These are phyloP conservation scores for Dreissena polymorpha DNA, from an alignment of 1,140 invertebrate genomes.

Conservation along the genomic window DNA sequence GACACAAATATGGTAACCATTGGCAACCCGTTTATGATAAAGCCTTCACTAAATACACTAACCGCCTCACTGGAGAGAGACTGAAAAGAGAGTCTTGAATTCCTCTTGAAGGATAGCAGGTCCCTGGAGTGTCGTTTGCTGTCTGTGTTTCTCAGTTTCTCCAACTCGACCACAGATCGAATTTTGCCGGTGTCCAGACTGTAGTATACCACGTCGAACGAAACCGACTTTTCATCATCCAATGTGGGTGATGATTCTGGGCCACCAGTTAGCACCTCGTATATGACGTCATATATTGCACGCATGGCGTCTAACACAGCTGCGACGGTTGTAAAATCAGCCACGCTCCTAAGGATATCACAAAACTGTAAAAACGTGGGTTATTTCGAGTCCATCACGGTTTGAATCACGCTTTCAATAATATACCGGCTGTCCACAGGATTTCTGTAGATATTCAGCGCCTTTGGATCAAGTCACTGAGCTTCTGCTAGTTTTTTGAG, in stretches of 20 bases:
- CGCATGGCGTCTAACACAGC: slow-evolving; percentile 71
- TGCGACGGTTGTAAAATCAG: slow-evolving; percentile 60
- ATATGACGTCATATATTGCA: slow-evolving; percentile 68
- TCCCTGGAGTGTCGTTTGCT: slow-evolving; percentile 65
- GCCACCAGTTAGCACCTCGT: slow-evolving; percentile 61
- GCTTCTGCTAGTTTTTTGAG: slow-evolving; percentile 64
- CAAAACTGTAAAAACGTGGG: slow-evolving; percentile 65
- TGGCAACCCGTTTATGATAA: slow-evolving; percentile 55
- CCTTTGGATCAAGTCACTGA: slow-evolving; percentile 61
- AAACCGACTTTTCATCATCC: slow-evolving; percentile 72
- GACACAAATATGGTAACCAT: slow-evolving; percentile 73
- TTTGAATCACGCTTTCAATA: slow-evolving; percentile 69
- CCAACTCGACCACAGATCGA: slow-evolving; percentile 72
- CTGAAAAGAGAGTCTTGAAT: slow-evolving; percentile 61
- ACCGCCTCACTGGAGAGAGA: slow-evolving; percentile 50
- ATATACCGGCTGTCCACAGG: slow-evolving; percentile 69
- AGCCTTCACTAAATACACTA: slow-evolving; percentile 55
- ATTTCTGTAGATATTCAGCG: slow-evolving; percentile 67
- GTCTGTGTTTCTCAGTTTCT: slow-evolving; percentile 62
- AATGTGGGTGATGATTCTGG: slow-evolving; percentile 57
- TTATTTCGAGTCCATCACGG: slow-evolving; percentile 64
- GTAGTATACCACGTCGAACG: slow-evolving; percentile 72
- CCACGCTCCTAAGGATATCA: slow-evolving; percentile 63
- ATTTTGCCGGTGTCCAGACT: slow-evolving; percentile 66
- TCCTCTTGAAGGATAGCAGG: slow-evolving; percentile 62